phyloP scores from a whole-genome alignment of 1,140 invertebrate genomes.

The Brachionus rotundiformis region DNA sequence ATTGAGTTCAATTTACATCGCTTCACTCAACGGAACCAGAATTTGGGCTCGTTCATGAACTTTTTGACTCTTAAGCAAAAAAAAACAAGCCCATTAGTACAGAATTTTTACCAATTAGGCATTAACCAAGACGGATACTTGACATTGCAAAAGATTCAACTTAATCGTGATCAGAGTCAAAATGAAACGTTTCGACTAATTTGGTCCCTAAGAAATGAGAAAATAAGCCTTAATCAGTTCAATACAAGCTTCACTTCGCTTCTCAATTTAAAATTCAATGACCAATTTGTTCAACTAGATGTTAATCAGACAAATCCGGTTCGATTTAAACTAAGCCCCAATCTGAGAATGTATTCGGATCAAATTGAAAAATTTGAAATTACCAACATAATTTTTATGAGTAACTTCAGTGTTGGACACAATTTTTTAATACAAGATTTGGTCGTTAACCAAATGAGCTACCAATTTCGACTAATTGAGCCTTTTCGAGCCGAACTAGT shows the following conservation, averaged over 20 bases:
- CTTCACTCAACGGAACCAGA: background rate
- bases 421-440: constrained; percentile 4
- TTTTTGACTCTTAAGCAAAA: constrained; percentile 26
- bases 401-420: background rate
- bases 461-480: background rate
- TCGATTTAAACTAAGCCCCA: background rate
- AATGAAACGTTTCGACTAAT: background rate
- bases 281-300: constrained; percentile 3
- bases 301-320: background rate
- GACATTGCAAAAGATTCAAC: background rate
- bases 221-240: constrained; percentile 26
- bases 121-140: background rate
- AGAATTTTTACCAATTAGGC: constrained; percentile 22
- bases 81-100: background rate
- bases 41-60: background rate
- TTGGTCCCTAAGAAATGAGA: constrained; percentile 8
- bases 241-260: background rate
- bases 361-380: constrained; percentile 29
- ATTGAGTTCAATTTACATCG: constrained; percentile 23
- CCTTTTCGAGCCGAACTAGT: background rate
- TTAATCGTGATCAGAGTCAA: background rate
- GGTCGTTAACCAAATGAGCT: background rate
- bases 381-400: background rate
- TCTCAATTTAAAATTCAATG: background rate
- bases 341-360: background rate